Conservation (phyloP, 2,113 vertebrate genomes). For the Antigone vipio region DNA sequence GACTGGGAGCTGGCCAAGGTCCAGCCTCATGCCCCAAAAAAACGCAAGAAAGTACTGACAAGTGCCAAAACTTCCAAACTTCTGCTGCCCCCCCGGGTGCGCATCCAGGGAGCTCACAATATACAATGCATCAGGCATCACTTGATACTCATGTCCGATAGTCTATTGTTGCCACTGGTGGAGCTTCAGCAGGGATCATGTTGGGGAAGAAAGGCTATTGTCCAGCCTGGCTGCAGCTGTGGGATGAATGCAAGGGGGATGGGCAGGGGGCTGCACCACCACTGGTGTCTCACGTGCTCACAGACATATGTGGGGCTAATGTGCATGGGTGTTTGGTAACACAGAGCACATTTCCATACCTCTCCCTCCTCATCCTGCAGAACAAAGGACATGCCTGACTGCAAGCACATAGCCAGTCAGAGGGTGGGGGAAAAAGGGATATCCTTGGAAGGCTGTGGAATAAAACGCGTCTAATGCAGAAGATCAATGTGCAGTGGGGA, state of each 20-base stretch:
- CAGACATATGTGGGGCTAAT: rapidly evolving
- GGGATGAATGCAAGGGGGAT: background rate
- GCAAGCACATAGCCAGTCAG: background rate
- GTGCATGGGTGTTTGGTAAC: background rate
- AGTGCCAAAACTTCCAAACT: background rate
- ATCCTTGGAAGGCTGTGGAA: background rate
- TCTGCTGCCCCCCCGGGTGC: rapidly evolving
- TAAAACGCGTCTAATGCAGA: background rate
- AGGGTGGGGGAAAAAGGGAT: background rate
- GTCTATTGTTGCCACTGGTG: background rate
- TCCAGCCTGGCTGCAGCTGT: background rate
- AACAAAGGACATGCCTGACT: background rate
- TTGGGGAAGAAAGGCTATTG: background rate
- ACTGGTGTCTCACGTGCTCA: rapidly evolving
- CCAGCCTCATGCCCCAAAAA: rapidly evolving
- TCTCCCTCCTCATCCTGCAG: background rate
- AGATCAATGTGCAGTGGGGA: background rate
- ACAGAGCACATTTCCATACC: background rate
- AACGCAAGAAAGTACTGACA: background rate
- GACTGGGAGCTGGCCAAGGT: background rate
- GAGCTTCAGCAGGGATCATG: background rate
- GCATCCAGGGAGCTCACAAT: background rate
- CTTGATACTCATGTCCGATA: background rate
- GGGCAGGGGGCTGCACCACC: background rate
- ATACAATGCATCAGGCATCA: background rate